Evolutionary conservation across 2,888 invertebrate species (phyloP), one percentile per base, ranked within the genome.

Genomic region (Netelia fuscicornis): DNA sequence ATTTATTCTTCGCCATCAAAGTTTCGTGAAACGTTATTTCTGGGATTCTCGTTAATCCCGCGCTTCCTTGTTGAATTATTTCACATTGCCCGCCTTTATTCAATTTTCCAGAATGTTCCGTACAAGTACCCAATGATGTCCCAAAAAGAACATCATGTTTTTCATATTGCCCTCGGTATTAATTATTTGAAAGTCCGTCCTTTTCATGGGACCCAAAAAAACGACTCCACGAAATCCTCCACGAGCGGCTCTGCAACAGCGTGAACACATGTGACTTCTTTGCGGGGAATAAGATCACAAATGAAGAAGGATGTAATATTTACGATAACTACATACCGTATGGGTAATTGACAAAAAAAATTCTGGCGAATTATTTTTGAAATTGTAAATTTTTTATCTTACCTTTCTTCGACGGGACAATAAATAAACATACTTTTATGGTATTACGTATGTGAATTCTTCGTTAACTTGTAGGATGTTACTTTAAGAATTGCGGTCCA

Each of bases 331-430:
- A 67, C 60, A 54, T 30, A 64, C 11, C 64, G 65, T 65, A 42
- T 64, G 54, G 64, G 17, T 64, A 75, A 54, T 58, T 25, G 54
- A 52, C 44, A 68, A 75, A 70, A 58, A 74, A 84, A 85, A 87
- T 70, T 82, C 86, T 86, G 87, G 87, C 86, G 76, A 89, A 85
- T 88, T 90, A 89, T 86, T 87, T 85, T 87, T 83, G 65, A 82
- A 83, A 86, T 78, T 67, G 72, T 86, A 87, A 87, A 89, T 86
- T 88, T 86, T 88, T 91, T 91, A 89, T 85, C 87, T 88, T 90
- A 90, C 85, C 83, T 89, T 90, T 90, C 87, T 90, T 89, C 88
- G 83, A 89, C 88, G 89, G 90, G 92, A 92, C 92, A 93, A 92
- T 93, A 93, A 92, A 91, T 86, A 85, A 83, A 87, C 81, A 85